Conservation (phyloP, 2,797 vertebrate genomes). For the Diplodus sargus region DNA sequence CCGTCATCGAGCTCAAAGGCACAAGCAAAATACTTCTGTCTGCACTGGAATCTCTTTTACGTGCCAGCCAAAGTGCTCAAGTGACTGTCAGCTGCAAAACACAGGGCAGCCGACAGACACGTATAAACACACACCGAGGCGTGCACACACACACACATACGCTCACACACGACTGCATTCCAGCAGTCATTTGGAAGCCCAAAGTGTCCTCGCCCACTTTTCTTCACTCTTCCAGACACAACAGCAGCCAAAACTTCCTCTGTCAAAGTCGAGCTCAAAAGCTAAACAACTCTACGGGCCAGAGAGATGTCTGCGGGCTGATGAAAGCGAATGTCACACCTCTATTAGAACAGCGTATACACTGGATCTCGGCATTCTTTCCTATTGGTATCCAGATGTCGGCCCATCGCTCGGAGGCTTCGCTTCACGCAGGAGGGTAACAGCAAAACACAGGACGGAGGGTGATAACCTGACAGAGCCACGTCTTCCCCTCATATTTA, state of each 20-base stretch:
- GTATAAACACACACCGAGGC: slow-evolving; percentile 49
- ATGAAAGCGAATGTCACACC: slow-evolving; percentile 66
- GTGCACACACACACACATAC: slow-evolving; percentile 47
- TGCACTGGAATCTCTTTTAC: slow-evolving; percentile 69
- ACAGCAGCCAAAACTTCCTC: slow-evolving; percentile 74
- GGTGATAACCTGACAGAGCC: slow-evolving; percentile 5
- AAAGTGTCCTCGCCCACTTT: slow-evolving; percentile 72
- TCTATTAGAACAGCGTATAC: slow-evolving; percentile 49
- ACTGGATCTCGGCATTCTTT: slow-evolving; percentile 53
- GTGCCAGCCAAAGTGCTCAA: slow-evolving; percentile 74
- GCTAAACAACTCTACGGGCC: slow-evolving; percentile 67
- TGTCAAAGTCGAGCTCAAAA: slow-evolving; percentile 59
- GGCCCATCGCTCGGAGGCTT: slow-evolving; percentile 2
- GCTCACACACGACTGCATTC: slow-evolving; percentile 73
- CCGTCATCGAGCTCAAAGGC: slow-evolving; percentile 53
- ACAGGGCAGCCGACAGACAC: slow-evolving; percentile 67
- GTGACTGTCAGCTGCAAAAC: slow-evolving; percentile 70
- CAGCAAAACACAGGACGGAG: neutral
- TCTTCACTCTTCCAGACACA: slow-evolving; percentile 77
- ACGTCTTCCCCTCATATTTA: slow-evolving; percentile 1
- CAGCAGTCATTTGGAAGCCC: slow-evolving; percentile 59
- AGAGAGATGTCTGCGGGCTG: slow-evolving; percentile 42
- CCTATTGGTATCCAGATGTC: slow-evolving; percentile 67
- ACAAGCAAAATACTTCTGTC: slow-evolving; percentile 70
- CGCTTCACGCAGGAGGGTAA: neutral